Percentiles rank a stretch among this genome's conserved stretches.
phyloP scores from a whole-genome alignment of 2,113 vertebrate genomes.

The Pardalotus punctatus region DNA sequence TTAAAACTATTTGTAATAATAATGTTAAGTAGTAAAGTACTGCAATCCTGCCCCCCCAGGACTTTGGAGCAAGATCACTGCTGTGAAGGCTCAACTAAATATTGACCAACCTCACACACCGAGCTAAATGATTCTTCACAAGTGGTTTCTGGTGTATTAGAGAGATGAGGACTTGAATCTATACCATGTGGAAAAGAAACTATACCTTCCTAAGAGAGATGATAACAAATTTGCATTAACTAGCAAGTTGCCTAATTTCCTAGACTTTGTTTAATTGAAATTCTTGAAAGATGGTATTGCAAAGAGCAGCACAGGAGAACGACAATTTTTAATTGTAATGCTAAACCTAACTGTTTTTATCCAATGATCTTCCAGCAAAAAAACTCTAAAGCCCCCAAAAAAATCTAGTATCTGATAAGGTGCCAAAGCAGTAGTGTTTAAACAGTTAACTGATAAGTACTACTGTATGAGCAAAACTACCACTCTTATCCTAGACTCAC shows the following conservation, averaged over 20 bases:
- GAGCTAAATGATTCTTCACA: neutral
- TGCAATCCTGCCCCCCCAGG: neutral
- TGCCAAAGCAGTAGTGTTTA: neutral
- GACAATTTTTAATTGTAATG: neutral
- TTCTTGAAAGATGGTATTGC: neutral
- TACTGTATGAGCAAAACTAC: neutral
- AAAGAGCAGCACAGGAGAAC: neutral
- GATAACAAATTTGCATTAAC: neutral
- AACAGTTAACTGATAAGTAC: neutral
- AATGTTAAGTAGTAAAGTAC: neutral
- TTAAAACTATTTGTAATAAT: neutral
- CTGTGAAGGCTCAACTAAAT: neutral
- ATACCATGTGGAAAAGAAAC: neutral
- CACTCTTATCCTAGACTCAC: neutral
- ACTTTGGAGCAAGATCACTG: neutral
- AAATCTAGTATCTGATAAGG: neutral
- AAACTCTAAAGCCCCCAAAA: neutral
- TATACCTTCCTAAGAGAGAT: neutral
- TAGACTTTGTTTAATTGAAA: neutral
- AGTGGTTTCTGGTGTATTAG: neutral
- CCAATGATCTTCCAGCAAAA: neutral
- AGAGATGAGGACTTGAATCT: neutral
- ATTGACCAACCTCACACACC: neutral
- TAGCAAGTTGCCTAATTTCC: neutral
- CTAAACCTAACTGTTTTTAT: neutral